Conservation (phyloP, 2,888 invertebrate species). For the Calliphora vomitoria region DNA sequence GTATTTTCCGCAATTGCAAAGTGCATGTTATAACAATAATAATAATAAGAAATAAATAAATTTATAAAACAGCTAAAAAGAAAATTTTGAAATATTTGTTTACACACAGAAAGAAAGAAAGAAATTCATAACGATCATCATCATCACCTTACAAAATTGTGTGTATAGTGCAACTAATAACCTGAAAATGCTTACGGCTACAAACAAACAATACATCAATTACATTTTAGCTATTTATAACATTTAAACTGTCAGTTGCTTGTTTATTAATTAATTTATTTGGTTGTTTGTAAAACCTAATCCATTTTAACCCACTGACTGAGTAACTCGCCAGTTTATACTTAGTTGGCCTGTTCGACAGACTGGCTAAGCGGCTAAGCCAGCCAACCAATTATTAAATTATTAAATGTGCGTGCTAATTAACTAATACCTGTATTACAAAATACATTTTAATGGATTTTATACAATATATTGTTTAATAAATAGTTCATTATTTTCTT, state of each 20-base stretch:
- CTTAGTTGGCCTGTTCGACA: neutral
- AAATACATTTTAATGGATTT: constrained; percentile 39
- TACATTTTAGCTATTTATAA: neutral
- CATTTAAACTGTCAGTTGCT: constrained; percentile 5
- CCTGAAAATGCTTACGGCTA: constrained; percentile 14
- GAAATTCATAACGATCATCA: constrained; percentile 25
- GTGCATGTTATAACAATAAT: constrained; percentile 43
- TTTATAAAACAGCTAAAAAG: constrained; percentile 13
- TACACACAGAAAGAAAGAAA: neutral
- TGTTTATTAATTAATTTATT: constrained; percentile 9
- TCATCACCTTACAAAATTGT: constrained; percentile 47
- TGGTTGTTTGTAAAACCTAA: neutral
- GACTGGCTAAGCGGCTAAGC: constrained; percentile 4
- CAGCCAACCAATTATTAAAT: neutral
- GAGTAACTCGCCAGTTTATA: neutral
- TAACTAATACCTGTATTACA: constrained; percentile 47
- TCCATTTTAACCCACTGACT: constrained; percentile 49
- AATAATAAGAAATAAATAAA: constrained; percentile 11
- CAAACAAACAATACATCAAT: neutral
- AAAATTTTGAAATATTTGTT: constrained; percentile 49
- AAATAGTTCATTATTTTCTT: constrained; percentile 31
- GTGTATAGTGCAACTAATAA: constrained; percentile 24
- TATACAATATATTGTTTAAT: constrained; percentile 4
- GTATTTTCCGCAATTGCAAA: constrained; percentile 68
- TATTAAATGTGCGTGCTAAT: constrained; percentile 59